Base-by-base conservation (phyloP, 2,888 invertebrate genomes). In the Parochlus steinenii region DNA sequence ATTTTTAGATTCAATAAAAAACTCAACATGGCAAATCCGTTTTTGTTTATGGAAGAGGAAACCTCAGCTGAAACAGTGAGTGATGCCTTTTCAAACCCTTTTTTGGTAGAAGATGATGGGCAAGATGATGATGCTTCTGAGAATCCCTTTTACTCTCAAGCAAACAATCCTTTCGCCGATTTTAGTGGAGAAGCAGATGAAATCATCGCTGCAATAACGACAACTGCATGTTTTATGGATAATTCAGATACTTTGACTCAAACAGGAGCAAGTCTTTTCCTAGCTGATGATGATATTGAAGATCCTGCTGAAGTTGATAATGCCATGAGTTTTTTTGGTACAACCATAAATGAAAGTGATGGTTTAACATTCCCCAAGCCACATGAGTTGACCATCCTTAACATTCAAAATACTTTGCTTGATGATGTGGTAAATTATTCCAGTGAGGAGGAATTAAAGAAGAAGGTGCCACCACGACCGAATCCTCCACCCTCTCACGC, bases 91-190 rank as follows among this genome's bases (percentile, higher is more conserved):
- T 65, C 72, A 3, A 77, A 80, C 55, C 79, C 80, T 15, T 80
- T 79, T 48, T 65, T 79, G 47, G 62, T 71, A 49, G 61, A 66
- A 16, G 42, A 43, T n/a, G 54, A 52, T 4, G 40, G 48, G 6
- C 47, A 40, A 5, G 44, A 43, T n/a, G 39, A 41, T 16, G 48
- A 45, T 5, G 31, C 46, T 1, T n/a, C n/a, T n/a, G n/a, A n/a
- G n/a, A n/a, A n/a, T n/a, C n/a, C n/a, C n/a, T n/a, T n/a, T n/a
- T n/a, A 44, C 22, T 52, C 56, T 40, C 45, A 51, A 2, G 54
- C 52, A 16, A 74, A 74, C 41, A 83, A 83, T 52, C 85, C 85
- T 27, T 86, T 86, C 38, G 61, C 76, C 44, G 71, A 74, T 4
- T 65, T 69, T 47, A 65, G 69, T 32, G 63, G 60, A 4, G 59